Evolutionary conservation across 2,113 vertebrate species (phyloP).

Genomic region (Crypturellus undulatus): DNA sequence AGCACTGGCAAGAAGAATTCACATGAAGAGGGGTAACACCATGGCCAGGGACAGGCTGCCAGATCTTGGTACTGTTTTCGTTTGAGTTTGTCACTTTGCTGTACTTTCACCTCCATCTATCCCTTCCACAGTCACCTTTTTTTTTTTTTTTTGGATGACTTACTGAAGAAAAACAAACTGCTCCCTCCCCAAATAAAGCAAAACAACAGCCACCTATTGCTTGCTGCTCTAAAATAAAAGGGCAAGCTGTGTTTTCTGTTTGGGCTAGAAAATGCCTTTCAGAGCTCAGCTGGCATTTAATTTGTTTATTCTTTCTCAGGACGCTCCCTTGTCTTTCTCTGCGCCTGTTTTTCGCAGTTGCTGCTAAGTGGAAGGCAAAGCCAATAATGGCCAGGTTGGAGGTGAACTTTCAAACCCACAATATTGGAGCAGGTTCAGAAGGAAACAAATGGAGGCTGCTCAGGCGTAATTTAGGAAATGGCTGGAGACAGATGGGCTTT

Average conservation of each 20-base stretch:
- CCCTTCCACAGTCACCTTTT: neutral
- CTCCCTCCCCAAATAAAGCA: neutral
- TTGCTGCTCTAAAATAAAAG: slow-evolving; percentile 1
- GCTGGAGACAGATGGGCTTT: neutral
- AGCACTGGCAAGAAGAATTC: slow-evolving; percentile 5
- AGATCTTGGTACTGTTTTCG: neutral
- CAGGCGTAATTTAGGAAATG: neutral
- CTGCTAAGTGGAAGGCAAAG: slow-evolving; percentile 21
- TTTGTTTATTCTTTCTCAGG: slow-evolving; percentile 37
- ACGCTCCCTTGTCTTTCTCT: neutral
- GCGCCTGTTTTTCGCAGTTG: slow-evolving; percentile 15
- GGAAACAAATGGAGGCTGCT: slow-evolving; percentile 8
- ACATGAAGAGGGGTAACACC: neutral
- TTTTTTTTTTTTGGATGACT: neutral
- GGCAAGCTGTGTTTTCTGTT: neutral
- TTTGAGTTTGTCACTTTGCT: neutral
- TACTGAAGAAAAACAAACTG: neutral
- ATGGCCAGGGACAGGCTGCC: neutral
- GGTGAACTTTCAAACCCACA: slow-evolving; percentile 36
- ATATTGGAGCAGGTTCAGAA: slow-evolving; percentile 21
- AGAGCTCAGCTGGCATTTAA: slow-evolving; percentile 38
- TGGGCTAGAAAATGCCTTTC: slow-evolving; percentile 4
- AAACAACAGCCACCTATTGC: neutral
- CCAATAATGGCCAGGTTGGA: slow-evolving; percentile 2
- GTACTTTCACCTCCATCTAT: neutral